Evolutionary conservation across 2,888 invertebrate species (phyloP).

Genomic region (Noctua comes): DNA sequence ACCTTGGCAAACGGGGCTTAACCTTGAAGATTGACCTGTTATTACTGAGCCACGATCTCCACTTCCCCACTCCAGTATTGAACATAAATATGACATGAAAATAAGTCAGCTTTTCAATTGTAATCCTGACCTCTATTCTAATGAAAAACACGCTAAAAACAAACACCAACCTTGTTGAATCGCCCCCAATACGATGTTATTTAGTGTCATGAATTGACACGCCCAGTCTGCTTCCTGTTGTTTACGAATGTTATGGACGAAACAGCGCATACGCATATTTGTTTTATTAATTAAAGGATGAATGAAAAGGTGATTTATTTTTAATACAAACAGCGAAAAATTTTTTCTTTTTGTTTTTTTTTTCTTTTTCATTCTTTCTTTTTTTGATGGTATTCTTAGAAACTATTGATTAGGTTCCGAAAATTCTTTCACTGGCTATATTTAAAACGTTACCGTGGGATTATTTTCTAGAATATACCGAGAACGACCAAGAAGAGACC

Average conservation of each 20-base stretch:
- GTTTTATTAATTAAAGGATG: background rate
- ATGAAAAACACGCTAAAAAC: conserved; percentile 19
- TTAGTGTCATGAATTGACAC: conserved; percentile 19
- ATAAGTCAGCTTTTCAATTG: background rate
- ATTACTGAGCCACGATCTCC: too few relatives aligned
- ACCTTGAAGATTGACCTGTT: too few relatives aligned
- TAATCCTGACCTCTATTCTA: conserved; percentile 11
- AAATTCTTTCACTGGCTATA: too few relatives aligned
- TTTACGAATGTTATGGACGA: conserved; percentile 15
- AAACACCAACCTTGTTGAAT: conserved; percentile 18
- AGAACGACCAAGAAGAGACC: too few relatives aligned
- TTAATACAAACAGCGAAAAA: background rate
- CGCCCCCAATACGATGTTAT: conserved; percentile 28
- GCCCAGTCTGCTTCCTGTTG: conserved; percentile 12
- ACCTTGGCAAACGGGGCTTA: too few relatives aligned
- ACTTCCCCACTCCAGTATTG: too few relatives aligned
- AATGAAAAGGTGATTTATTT: background rate
- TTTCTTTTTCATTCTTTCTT: too few relatives aligned
- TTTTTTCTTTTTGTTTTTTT: too few relatives aligned
- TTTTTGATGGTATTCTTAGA: too few relatives aligned
- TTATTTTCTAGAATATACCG: too few relatives aligned
- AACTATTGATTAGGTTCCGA: too few relatives aligned
- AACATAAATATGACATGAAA: background rate
- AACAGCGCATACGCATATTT: background rate
- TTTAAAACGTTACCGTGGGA: too few relatives aligned